Conservation (phyloP, 1,140 invertebrate genomes). For the Globodera ellingtonae region DNA sequence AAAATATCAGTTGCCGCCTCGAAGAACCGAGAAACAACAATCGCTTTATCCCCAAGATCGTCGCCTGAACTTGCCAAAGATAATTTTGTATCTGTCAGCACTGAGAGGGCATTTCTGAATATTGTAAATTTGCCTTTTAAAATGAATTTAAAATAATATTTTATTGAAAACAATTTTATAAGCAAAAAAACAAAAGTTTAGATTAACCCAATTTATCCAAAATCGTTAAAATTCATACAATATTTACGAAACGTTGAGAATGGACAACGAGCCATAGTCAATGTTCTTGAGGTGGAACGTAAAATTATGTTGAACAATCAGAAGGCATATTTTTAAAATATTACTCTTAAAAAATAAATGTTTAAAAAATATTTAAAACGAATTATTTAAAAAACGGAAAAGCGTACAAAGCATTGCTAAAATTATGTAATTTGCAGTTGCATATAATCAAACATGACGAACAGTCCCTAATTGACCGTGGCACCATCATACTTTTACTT, state of each 20-base stretch:
- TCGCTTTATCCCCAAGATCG: background rate
- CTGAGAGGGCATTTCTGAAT: background rate
- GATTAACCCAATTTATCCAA: background rate
- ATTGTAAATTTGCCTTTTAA: background rate
- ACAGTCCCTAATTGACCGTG: background rate
- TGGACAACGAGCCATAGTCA: background rate
- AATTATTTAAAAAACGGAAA: background rate
- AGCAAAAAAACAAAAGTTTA: background rate
- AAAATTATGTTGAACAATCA: background rate
- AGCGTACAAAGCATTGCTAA: background rate
- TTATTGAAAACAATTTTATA: background rate
- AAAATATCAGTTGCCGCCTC: background rate
- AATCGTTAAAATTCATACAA: background rate
- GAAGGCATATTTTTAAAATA: background rate
- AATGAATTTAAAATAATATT: background rate
- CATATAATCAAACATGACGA: background rate
- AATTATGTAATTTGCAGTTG: background rate
- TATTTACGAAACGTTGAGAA: background rate
- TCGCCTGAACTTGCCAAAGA: background rate
- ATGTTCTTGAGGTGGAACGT: background rate
- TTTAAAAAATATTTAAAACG: too few relatives aligned
- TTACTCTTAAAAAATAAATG: too few relatives aligned
- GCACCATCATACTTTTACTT: background rate
- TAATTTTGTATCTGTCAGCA: background rate
- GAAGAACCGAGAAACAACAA: background rate